Base-by-base conservation (phyloP, 2,888 invertebrate species). In the Noctua fimbriata region DNA sequence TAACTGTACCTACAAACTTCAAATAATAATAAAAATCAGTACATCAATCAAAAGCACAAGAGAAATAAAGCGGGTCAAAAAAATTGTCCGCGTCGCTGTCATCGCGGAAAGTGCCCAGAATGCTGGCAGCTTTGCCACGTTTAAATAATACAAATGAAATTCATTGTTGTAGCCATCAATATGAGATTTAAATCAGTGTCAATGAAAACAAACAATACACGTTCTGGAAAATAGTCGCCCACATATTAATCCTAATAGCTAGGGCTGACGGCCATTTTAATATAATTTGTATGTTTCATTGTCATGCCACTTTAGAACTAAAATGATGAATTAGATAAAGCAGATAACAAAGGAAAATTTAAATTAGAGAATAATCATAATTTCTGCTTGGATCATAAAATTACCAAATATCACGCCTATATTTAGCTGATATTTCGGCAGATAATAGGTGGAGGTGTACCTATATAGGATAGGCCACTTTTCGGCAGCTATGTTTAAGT, bases 141-240 rank as follows among this genome's bases (percentile, higher is more conserved):
- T 2, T 55, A 7, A 32, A 63, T 63, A 7, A 63, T 18, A 63
- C 2, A 18, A 32, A n/a, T n/a, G n/a, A n/a, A n/a, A 60, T 63
- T 65, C 4, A 65, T 65, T 9, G 36, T 36, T 32, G 21, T 21
- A 65, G 4, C n/a, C 1, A 36, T 73, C 16, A 63, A 16, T 47
- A 63, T 63, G 6, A 32, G 18, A 71, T 28, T 73, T 10, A 74
- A 32, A 58, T 58, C 14, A 32, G 14, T 47, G 24, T 18, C 47
- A 72, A 47, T 72, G 18, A 47, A 36, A 60, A 10, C 58, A 60
- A 36, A 72, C 47, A 76, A 60, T 36, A 47, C n/a, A 32, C 14
- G n/a, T 55, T 32, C 12, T 44, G 24, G 32, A 47, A 70, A 70
- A 58, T 58, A 14, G 16, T 12, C 24, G 24, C 1, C 18, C 1